These are phyloP conservation scores for Bugula neritina DNA, from an alignment of 2,888 invertebrate species.

Conservation along the genomic window DNA sequence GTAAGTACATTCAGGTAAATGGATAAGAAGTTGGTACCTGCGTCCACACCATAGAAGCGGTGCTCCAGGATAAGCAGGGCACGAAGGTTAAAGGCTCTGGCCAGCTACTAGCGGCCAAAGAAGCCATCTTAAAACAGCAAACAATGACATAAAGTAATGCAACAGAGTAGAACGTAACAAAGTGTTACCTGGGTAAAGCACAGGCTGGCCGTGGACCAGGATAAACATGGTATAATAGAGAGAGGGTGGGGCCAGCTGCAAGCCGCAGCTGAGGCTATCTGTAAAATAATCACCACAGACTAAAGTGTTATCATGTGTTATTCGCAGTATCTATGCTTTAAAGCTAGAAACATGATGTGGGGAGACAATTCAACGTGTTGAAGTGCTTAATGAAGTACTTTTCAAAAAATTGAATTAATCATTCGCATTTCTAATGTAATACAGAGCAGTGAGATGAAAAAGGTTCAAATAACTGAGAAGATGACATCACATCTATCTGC, in stretches of 20 bases:
- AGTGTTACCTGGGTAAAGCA: constrained; percentile 68
- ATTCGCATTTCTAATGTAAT: too few relatives aligned
- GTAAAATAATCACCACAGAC: constrained; percentile 33
- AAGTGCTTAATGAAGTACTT: too few relatives aligned
- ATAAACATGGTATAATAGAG: constrained; percentile 86
- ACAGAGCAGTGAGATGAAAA: too few relatives aligned
- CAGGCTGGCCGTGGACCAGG: constrained; percentile 93
- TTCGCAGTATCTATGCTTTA: too few relatives aligned
- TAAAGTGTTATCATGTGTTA: too few relatives aligned
- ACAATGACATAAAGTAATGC: neutral
- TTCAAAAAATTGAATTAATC: too few relatives aligned
- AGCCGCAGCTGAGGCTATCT: constrained; percentile 97
- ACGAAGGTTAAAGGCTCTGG: constrained; percentile 85
- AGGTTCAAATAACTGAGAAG: too few relatives aligned
- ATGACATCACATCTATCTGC: too few relatives aligned
- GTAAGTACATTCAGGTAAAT: too few relatives aligned
- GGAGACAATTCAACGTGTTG: too few relatives aligned
- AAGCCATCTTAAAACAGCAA: constrained; percentile 76
- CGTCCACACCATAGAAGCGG: constrained; percentile 90
- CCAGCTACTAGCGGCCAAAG: constrained; percentile 91
- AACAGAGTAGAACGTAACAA: neutral
- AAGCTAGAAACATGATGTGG: too few relatives aligned
- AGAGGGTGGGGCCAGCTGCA: constrained; percentile 92
- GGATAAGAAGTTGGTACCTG: constrained; percentile 45
- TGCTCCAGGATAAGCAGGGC: constrained; percentile 95